phyloP scores from a whole-genome alignment of 1,140 invertebrate genomes.

The Cecropterus lyciades region DNA sequence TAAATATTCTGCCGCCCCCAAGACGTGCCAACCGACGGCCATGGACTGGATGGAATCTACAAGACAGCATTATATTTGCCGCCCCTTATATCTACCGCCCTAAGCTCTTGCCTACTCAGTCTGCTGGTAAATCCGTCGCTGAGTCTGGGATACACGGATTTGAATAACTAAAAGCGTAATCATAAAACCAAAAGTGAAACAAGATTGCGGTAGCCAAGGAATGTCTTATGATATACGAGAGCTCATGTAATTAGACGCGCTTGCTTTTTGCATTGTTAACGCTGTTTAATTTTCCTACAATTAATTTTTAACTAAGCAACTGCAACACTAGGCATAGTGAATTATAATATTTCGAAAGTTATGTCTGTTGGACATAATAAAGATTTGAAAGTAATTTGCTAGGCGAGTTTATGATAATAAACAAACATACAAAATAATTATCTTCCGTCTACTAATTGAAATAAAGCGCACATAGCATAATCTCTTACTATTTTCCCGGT shows the following conservation, averaged over 20 bases:
- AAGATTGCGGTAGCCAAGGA: conserved; percentile 17
- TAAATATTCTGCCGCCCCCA: no score
- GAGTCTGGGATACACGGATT: background rate
- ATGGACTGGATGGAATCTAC: no score
- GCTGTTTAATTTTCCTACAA: conserved; percentile 21
- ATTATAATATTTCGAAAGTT: conserved; percentile 26
- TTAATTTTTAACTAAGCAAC: conserved; percentile 30
- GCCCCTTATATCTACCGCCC: no score
- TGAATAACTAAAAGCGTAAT: background rate
- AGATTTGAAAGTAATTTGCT: background rate
- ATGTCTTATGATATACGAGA: conserved; percentile 26
- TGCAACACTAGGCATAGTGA: conserved; percentile 7
- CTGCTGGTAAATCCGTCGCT: no score
- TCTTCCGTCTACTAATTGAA: no score
- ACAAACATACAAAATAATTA: background rate
- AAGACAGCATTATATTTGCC: no score
- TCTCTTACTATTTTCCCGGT: no score
- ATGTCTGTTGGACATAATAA: background rate
- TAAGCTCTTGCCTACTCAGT: no score
- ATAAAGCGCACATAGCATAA: no score
- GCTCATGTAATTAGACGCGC: conserved; percentile 23
- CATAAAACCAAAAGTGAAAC: conserved; percentile 13
- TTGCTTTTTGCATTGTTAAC: conserved; percentile 31
- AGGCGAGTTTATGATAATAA: background rate
- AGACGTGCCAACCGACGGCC: no score